A percentile compares a stretch with the other conserved stretches of the same genome.
phyloP scores from a whole-genome alignment of 2,888 invertebrate genomes.

The Trissolcus japonicus region DNA sequence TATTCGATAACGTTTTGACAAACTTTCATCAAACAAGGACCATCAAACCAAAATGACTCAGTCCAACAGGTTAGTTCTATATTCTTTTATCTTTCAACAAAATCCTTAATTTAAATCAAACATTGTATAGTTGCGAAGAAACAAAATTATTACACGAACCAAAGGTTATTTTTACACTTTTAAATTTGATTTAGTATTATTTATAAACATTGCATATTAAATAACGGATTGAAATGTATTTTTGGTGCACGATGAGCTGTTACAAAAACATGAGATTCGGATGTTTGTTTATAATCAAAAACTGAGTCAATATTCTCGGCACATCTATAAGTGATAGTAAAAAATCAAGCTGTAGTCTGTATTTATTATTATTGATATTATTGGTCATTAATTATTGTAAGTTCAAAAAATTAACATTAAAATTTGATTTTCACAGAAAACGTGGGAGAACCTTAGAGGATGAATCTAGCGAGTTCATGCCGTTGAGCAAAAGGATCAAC shows the following conservation, averaged over 20 bases:
- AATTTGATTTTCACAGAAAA: slow-evolving; percentile 79
- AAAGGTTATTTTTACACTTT: background rate
- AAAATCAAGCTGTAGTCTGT: background rate
- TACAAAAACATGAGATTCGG: too few relatives aligned
- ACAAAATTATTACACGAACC: background rate
- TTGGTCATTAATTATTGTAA: background rate
- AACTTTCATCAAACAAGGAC: background rate
- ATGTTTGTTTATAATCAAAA: background rate
- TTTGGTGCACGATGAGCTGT: too few relatives aligned
- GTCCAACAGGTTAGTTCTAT: slow-evolving; percentile 70
- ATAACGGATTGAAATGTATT: background rate
- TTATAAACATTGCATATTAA: slow-evolving; percentile 16
- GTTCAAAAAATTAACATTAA: background rate
- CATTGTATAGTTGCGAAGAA: background rate
- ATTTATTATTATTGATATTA: background rate
- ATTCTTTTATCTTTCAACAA: background rate
- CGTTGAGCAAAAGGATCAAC: slow-evolving; percentile 92
- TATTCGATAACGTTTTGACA: too few relatives aligned
- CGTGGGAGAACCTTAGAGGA: slow-evolving; percentile 83
- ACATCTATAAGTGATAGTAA: background rate
- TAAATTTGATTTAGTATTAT: slow-evolving; percentile 12
- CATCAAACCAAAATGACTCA: slow-evolving; percentile 67
- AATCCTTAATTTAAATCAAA: background rate
- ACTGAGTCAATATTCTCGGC: too few relatives aligned
- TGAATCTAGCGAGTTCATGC: slow-evolving; percentile 88